Base-by-base conservation (phyloP, 2,113 vertebrate species). In the Etheostoma spectabile region DNA sequence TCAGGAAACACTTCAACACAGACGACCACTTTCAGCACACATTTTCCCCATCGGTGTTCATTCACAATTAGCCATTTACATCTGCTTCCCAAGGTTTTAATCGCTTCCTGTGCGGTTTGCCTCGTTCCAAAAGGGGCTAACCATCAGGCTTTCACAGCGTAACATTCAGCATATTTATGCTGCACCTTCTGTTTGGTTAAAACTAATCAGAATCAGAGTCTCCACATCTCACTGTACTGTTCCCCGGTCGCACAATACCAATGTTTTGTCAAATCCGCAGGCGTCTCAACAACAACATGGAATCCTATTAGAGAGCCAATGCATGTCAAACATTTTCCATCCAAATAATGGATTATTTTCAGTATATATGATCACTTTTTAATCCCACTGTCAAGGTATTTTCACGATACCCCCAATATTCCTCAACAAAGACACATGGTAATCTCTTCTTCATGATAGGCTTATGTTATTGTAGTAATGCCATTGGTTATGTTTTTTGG, bases 11-110 rank as follows among this genome's bases (percentile, higher is more conserved):
- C 48, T 74, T 74, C 38, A 70, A 60, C 35, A 19, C 59, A 49
- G 60, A 59, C 27, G 49, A n/a, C 45, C 65, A 55, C 33, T 79
- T 48, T 22, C 16, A 30, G 57, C 57, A 48, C 52, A 53, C 11
- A 49, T 56, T 30, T 60, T 16, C 24, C 21, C 24, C 38, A 18
- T 27, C 2, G 0, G 8, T 38, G 35, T 45, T 55, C 18, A 42
- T 49, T 76, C 56, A 72, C 59, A 77, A 77, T 82, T 42, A 65
- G 45, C 46, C 22, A 12, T 24, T 19, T 60, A 53, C 69, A 53
- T 55, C 61, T 67, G 55, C 27, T 30, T 53, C 56, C 30, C 6
- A 4, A 46, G 30, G 53, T 19, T 77, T 78, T 74, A 6, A 73
- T 66, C 52, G 27, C 77, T 64, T 84, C 73, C 45, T 64, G 63